phyloP scores from a whole-genome alignment of 2,888 invertebrate species.

The Ochropleura plecta region DNA sequence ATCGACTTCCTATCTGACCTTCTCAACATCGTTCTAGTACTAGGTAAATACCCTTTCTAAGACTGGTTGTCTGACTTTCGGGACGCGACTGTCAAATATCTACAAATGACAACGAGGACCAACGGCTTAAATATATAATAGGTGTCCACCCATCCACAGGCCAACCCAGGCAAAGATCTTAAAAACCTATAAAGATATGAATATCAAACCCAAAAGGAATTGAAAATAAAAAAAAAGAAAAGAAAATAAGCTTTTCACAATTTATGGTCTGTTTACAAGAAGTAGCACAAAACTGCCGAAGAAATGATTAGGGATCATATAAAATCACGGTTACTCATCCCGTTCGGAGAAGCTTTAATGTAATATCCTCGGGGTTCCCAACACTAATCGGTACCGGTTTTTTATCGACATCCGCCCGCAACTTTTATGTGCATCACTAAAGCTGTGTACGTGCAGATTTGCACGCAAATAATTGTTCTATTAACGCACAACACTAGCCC shows the following conservation, averaged over 20 bases:
- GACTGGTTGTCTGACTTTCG: too few species aligned
- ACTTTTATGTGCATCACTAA: constrained; percentile 66
- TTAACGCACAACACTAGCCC: constrained; percentile 66
- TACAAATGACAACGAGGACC: too few species aligned
- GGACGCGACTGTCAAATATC: too few species aligned
- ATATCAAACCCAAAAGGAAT: background rate
- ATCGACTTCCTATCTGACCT: too few species aligned
- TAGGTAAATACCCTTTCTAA: too few species aligned
- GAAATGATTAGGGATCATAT: background rate
- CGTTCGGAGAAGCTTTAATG: constrained; percentile 1
- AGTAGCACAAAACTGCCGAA: background rate
- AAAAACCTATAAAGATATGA: background rate
- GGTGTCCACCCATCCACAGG: too few species aligned
- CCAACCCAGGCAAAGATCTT: too few species aligned
- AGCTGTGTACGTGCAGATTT: constrained; percentile 76
- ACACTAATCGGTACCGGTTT: background rate
- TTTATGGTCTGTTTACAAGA: background rate
- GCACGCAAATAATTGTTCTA: constrained; percentile 73
- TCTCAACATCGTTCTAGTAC: too few species aligned
- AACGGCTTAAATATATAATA: too few species aligned
- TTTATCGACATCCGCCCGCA: constrained; percentile 55
- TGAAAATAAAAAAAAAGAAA: too few species aligned
- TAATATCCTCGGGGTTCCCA: constrained; percentile 5
- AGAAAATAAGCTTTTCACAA: background rate
- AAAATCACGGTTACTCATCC: constrained; percentile 24